Percentiles rank a stretch among this genome's conserved stretches.
Evolutionary conservation across 2,888 invertebrate genomes (phyloP).

Genomic region (Hoplodrina blanda): DNA sequence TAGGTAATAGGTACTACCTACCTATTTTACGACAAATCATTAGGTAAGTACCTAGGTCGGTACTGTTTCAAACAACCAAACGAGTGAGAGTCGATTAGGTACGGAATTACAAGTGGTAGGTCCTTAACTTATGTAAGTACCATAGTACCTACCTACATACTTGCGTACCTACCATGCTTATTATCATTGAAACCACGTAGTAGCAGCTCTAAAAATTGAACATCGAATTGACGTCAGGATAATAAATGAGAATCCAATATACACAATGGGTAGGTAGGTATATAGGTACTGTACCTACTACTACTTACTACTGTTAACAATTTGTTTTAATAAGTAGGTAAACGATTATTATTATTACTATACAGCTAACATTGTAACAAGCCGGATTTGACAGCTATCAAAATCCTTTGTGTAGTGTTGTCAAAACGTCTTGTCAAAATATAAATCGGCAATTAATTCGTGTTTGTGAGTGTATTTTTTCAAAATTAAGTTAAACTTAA

Average conservation of each 20-base stretch:
- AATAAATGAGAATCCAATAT: slow-evolving; percentile 36
- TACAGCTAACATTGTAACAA: no score
- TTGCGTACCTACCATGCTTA: background rate
- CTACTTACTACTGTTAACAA: background rate
- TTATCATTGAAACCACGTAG: slow-evolving; percentile 52
- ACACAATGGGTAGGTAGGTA: background rate
- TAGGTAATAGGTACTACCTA: background rate
- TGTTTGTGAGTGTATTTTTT: no score
- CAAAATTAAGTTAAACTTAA: no score
- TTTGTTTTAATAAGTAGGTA: no score
- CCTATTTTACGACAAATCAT: slow-evolving; percentile 18
- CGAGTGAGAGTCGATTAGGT: slow-evolving; percentile 37
- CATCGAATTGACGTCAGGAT: slow-evolving; percentile 53
- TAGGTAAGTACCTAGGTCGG: slow-evolving; percentile 1
- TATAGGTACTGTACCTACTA: no score
- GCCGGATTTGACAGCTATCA: no score
- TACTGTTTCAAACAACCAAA: slow-evolving; percentile 4
- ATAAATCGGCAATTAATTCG: no score
- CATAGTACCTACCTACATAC: background rate
- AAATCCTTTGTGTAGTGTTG: no score
- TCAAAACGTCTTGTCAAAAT: no score
- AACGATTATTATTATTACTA: no score
- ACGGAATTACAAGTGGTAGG: slow-evolving; percentile 26
- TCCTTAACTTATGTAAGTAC: background rate
- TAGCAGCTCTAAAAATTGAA: slow-evolving; percentile 53